phyloP scores from a whole-genome alignment of 2,888 invertebrate species.

The Tetropium fuscum region DNA sequence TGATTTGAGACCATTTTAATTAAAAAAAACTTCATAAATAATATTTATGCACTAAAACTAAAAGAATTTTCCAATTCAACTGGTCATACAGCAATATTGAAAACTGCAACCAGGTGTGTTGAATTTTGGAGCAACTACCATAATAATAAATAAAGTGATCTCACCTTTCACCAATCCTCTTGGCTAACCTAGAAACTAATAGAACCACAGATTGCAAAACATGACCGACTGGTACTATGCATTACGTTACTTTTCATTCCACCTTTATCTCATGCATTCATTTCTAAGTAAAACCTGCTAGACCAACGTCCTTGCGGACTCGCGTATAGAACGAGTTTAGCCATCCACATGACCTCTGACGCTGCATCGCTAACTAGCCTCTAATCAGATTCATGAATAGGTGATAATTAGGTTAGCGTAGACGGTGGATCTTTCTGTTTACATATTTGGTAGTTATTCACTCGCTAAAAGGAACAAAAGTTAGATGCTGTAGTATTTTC shows the following conservation, averaged over 20 bases:
- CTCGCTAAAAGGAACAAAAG: constrained; percentile 5
- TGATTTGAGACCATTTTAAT: too few relatives aligned
- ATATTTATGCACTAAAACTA: too few relatives aligned
- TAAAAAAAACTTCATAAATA: too few relatives aligned
- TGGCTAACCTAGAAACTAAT: constrained; percentile 49
- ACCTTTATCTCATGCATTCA: constrained; percentile 35
- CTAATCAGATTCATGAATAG: constrained; percentile 24
- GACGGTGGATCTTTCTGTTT: constrained; percentile 5
- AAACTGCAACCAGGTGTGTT: too few relatives aligned
- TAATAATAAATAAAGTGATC: constrained; percentile 15
- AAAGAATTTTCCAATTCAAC: too few relatives aligned
- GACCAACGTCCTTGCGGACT: constrained; percentile 48
- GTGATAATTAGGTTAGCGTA: constrained; percentile 43
- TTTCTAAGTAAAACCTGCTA: constrained; percentile 31
- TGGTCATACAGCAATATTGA: too few relatives aligned
- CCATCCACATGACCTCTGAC: constrained; percentile 38
- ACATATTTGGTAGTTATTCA: constrained; percentile 4
- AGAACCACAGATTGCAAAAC: constrained; percentile 44
- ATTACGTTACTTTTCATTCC: constrained; percentile 40
- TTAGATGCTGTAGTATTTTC: neutral
- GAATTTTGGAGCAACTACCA: neutral
- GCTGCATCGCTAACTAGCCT: constrained; percentile 24
- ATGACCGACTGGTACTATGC: constrained; percentile 45
- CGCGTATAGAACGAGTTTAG: constrained; percentile 42
- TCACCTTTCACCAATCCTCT: constrained; percentile 33